These are phyloP conservation scores for Cossypha polioptera DNA, from an alignment of 2,797 vertebrate genomes.

Conservation along the genomic window DNA sequence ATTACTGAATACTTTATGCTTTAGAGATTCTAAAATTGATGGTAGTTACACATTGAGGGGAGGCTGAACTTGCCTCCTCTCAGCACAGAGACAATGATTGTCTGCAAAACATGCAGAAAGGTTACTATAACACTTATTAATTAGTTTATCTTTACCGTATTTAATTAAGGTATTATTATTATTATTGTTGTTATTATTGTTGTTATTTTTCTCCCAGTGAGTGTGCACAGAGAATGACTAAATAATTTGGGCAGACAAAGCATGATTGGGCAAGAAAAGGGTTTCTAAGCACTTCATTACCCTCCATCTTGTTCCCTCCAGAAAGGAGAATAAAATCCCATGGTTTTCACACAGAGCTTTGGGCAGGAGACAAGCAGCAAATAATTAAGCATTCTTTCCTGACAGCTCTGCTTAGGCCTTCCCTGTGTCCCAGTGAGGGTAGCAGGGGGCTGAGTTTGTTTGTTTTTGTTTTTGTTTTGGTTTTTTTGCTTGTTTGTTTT, in stretches of 20 bases:
- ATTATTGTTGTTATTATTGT: neutral
- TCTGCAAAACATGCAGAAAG: neutral
- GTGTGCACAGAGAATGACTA: neutral
- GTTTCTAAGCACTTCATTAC: neutral
- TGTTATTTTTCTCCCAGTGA: slow-evolving; percentile 12
- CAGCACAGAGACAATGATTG: neutral
- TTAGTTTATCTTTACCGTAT: slow-evolving; percentile 24
- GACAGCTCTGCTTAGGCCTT: neutral
- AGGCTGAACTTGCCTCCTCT: neutral
- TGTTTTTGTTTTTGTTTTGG: neutral
- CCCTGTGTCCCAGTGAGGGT: neutral
- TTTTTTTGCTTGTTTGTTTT: neutral
- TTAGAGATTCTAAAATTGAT: neutral
- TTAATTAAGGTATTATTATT: neutral
- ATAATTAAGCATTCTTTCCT: neutral
- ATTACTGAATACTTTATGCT: neutral
- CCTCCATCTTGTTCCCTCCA: neutral
- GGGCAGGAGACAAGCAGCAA: neutral
- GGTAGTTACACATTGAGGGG: neutral
- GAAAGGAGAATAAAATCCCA: neutral
- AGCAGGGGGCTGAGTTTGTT: neutral
- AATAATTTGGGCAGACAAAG: neutral
- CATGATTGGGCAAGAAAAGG: neutral
- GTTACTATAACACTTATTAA: neutral
- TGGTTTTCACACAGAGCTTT: neutral